Evolutionary conservation across 2,888 invertebrate genomes (phyloP), one percentile per base, ranked within the genome.

Genomic region (Crepidodera aurea): DNA sequence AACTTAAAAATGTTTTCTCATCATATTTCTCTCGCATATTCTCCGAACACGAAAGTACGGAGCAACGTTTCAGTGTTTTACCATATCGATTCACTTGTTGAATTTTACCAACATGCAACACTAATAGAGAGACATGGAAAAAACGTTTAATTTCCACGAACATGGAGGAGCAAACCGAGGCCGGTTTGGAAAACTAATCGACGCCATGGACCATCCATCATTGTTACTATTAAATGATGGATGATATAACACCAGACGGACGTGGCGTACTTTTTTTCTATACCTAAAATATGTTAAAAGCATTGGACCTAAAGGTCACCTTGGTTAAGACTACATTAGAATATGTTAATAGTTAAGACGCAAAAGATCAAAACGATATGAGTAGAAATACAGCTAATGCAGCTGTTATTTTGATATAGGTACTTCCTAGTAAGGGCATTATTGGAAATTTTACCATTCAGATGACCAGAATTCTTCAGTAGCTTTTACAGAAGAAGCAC

Each of bases 141-240:
- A 51, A 51, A 51, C 37, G 51, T 51, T 51, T 51, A 51, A 51
- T 51, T 51, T 51, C 37, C 29, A 19, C 51, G 34, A 34, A 51
- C 37, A 51, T 19, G 37, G n/a, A 8, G 51, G 12, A 19, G n/a
- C 19, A 18, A 32, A 19, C 50, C 51, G 16, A 19, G 40, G 40
- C 46, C 25, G 22, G 46, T 27, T 42, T 46, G 25, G 25, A 46
- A 25, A 46, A 46, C 46, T 46, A 46, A 46, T 46, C 46, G 46
- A 13, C 27, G 25, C 15, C 15, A 7, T 2, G 5, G 44, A 19
- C 18, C 44, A 44, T 44, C 44, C 44, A 44, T 44, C 44, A 44
- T 44, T 44, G 44, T 44, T 44, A 15, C 40, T 3, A 7, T 8
- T 40, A 19, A 42, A 42, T 42, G 42, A 42, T 42, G 42, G 22